A percentile compares a stretch with the other conserved stretches of the same genome.
phyloP scores from a whole-genome alignment of 1,140 invertebrate species.

The Aphis gossypii region DNA sequence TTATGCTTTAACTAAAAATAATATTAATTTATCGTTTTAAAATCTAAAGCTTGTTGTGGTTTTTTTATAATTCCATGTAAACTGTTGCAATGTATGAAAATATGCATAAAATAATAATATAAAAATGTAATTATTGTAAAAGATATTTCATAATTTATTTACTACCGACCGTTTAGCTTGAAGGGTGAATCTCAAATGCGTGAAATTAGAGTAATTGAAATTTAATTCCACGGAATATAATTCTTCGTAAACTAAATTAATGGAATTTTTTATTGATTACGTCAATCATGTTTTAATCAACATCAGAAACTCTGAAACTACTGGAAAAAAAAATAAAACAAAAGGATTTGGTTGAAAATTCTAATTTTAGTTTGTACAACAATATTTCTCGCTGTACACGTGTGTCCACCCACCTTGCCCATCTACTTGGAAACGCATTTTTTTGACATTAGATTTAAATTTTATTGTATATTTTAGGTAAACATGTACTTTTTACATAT shows the following conservation, averaged over 20 bases:
- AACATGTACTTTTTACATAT: neutral
- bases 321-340: neutral
- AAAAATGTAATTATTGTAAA: neutral
- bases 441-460: neutral
- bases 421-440: neutral
- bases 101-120: neutral
- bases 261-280: neutral
- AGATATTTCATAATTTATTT: neutral
- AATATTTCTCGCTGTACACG: neutral
- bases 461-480: neutral
- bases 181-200: neutral
- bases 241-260: neutral
- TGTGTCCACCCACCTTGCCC: too few species aligned
- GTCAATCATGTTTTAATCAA: neutral
- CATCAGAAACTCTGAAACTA: neutral
- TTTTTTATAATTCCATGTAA: neutral
- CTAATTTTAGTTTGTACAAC: neutral
- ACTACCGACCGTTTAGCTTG: neutral
- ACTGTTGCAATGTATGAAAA: neutral
- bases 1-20: neutral
- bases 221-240: neutral
- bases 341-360: neutral
- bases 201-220: slow-evolving; percentile 4
- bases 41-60: neutral
- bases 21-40: neutral